These are phyloP conservation scores for Leptinotarsa haldemani DNA, from an alignment of 2,888 invertebrate species.

Conservation along the genomic window DNA sequence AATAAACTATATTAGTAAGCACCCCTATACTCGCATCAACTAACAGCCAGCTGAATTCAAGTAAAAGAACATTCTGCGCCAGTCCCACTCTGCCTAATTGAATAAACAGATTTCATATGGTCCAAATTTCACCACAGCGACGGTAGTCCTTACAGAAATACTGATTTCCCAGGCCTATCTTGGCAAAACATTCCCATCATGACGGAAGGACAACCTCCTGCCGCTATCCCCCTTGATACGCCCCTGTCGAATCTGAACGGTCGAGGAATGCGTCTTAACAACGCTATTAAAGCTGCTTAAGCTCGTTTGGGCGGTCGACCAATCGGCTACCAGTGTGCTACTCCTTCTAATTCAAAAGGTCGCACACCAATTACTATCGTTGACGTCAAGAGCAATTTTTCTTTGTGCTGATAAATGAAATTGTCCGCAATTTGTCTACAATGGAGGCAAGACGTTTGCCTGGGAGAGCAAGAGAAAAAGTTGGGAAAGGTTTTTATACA, in stretches of 20 bases:
- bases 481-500: too few relatives aligned
- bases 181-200: too few relatives aligned
- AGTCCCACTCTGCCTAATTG: too few relatives aligned
- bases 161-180: too few relatives aligned
- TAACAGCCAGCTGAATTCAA: too few relatives aligned
- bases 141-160: too few relatives aligned
- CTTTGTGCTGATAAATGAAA: too few relatives aligned
- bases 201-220: neutral
- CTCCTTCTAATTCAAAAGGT: slow-evolving; percentile 40
- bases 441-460: neutral
- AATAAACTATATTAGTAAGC: too few relatives aligned
- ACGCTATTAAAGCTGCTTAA: slow-evolving; percentile 13
- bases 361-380: slow-evolving; percentile 35
- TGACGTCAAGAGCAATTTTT: slow-evolving; percentile 33
- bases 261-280: slow-evolving; percentile 15
- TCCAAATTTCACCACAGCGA: too few relatives aligned
- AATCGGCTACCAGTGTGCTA: slow-evolving; percentile 12
- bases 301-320: slow-evolving; percentile 15
- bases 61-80: too few relatives aligned
- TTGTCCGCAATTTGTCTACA: slow-evolving; percentile 8
- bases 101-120: too few relatives aligned
- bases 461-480: neutral
- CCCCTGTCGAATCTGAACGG: neutral
- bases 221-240: neutral
- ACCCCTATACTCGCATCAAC: too few relatives aligned